phyloP scores from a whole-genome alignment of 2,888 invertebrate genomes.

The Amiota communis region DNA sequence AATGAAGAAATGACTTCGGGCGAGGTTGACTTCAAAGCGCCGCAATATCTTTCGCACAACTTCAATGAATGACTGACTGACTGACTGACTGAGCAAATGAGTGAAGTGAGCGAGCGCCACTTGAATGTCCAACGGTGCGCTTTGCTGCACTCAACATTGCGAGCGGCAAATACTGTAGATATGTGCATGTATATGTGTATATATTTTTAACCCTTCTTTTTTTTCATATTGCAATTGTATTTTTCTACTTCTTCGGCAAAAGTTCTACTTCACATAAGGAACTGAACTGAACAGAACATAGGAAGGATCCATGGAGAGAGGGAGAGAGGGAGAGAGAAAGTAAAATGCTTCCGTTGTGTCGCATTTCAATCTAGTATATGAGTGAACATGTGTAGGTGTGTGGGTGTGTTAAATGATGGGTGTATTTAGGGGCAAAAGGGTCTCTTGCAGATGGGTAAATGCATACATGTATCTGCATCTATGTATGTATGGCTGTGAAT shows the following conservation, averaged over 20 bases:
- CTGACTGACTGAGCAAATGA: neutral
- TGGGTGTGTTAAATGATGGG: neutral
- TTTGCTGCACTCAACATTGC: conserved; percentile 61
- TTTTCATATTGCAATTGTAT: conserved; percentile 5
- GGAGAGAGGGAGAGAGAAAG: neutral
- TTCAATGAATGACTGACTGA: neutral
- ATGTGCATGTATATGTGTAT: neutral
- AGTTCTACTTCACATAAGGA: neutral
- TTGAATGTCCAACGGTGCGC: conserved; percentile 63
- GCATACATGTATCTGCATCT: conserved; percentile 36
- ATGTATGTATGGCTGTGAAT: conserved; percentile 7
- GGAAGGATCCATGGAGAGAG: neutral
- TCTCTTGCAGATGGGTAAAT: neutral
- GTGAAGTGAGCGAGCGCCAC: conserved; percentile 38
- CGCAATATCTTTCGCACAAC: conserved; percentile 45
- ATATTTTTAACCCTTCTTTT: neutral
- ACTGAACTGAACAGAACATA: neutral
- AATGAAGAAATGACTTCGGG: conserved; percentile 3
- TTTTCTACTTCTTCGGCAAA: neutral
- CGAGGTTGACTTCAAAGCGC: conserved; percentile 22
- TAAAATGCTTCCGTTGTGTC: conserved; percentile 4
- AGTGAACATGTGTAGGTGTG: neutral
- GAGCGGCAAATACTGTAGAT: neutral
- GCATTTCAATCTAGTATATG: neutral
- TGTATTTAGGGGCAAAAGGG: neutral